phyloP scores from a whole-genome alignment of 1,140 invertebrate species.

The Eriosoma lanigerum region DNA sequence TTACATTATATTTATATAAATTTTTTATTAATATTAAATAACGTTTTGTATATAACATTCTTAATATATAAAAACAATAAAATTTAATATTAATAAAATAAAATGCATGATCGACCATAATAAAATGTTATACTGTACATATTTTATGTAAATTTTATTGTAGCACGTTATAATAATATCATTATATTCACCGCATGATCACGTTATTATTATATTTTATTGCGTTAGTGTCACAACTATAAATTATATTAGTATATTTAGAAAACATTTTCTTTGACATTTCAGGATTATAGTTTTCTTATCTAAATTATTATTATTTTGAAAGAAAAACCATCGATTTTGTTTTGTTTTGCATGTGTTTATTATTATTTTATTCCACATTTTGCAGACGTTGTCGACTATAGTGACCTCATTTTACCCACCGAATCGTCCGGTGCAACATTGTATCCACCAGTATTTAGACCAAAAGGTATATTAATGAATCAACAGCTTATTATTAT shows the following conservation, averaged over 20 bases:
- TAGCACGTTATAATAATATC: slow-evolving; percentile 17
- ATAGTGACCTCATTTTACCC: slow-evolving; percentile 75
- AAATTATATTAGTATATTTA: background rate
- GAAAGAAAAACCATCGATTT: slow-evolving; percentile 37
- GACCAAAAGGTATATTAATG: slow-evolving; percentile 69
- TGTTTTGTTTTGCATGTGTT: slow-evolving; percentile 54
- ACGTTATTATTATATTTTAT: background rate
- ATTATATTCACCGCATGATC: slow-evolving; percentile 38
- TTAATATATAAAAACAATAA: background rate
- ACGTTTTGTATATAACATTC: slow-evolving; percentile 29
- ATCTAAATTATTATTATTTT: too few species aligned
- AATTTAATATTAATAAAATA: background rate
- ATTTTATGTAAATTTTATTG: too few species aligned
- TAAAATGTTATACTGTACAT: slow-evolving; percentile 19
- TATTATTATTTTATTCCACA: slow-evolving; percentile 56
- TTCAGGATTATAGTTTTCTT: too few species aligned
- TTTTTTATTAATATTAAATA: background rate
- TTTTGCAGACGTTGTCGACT: slow-evolving; percentile 75
- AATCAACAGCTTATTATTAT: slow-evolving; percentile 2
- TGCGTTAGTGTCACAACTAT: slow-evolving; percentile 15
- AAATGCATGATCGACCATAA: slow-evolving; percentile 27
- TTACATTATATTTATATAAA: too few species aligned
- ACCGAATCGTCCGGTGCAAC: slow-evolving; percentile 74
- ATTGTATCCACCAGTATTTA: slow-evolving; percentile 70
- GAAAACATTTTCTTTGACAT: background rate